phyloP scores from a whole-genome alignment of 2,797 vertebrate species.

The Lophotriccus pileatus region DNA sequence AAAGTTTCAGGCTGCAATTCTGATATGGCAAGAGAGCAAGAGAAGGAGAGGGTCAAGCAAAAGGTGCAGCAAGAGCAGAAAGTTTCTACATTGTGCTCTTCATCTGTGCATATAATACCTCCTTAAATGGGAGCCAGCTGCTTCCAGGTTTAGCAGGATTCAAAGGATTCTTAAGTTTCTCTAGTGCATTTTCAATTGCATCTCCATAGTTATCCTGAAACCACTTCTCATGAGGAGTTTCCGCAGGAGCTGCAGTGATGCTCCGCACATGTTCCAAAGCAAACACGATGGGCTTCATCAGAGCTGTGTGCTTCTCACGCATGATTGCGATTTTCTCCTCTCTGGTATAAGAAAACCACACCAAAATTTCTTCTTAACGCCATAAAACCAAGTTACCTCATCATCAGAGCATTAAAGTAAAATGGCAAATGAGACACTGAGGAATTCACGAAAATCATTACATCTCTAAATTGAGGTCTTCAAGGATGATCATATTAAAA shows the following conservation, averaged over 20 bases:
- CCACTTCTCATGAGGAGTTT: slow-evolving; percentile 97
- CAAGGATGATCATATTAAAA: background rate
- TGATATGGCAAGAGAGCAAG: background rate
- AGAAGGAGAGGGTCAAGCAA: background rate
- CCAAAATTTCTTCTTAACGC: background rate
- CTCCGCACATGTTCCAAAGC: slow-evolving; percentile 94
- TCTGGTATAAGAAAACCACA: slow-evolving; percentile 63
- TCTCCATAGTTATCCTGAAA: slow-evolving; percentile 96
- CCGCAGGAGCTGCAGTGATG: slow-evolving; percentile 90
- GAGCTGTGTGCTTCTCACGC: slow-evolving; percentile 96
- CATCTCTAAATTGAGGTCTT: background rate
- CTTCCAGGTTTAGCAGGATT: slow-evolving; percentile 95
- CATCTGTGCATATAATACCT: slow-evolving; percentile 73
- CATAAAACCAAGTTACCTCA: background rate
- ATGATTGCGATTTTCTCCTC: slow-evolving; percentile 98
- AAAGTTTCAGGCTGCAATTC: background rate
- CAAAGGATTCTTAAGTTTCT: slow-evolving; percentile 88
- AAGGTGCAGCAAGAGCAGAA: background rate
- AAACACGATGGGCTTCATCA: slow-evolving; percentile 98
- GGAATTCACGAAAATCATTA: background rate
- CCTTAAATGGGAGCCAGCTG: slow-evolving; percentile 98
- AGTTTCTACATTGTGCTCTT: background rate
- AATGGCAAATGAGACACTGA: background rate
- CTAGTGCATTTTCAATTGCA: slow-evolving; percentile 88
- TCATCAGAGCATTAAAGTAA: background rate